Percentiles rank a stretch among this genome's conserved stretches.
Conservation (phyloP, 2,888 invertebrate species). For the Cephus pulcher region DNA sequence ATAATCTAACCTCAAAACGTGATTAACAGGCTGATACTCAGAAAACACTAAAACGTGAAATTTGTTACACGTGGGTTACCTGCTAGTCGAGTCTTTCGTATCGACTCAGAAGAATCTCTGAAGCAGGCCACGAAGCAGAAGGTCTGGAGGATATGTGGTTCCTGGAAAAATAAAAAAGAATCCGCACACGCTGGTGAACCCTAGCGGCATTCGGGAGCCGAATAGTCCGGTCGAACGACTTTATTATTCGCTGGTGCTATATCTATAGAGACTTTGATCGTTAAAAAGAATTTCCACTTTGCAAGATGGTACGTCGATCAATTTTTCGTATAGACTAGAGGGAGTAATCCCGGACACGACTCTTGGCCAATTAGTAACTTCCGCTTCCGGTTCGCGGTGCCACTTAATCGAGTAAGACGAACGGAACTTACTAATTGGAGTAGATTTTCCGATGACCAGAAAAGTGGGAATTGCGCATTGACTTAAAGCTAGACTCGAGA, state of each 20-base stretch:
- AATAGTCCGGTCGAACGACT: constrained; percentile 1
- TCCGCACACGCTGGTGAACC: background rate
- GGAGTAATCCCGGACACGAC: background rate
- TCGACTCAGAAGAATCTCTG: background rate
- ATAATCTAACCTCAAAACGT: background rate
- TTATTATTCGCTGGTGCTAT: background rate
- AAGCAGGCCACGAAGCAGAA: background rate
- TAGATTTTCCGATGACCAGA: constrained; percentile 4
- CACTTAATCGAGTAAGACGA: constrained; percentile 4
- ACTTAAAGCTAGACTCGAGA: background rate
- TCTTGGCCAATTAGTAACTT: constrained; percentile 4
- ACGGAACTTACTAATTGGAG: constrained; percentile 6
- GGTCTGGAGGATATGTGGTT: background rate
- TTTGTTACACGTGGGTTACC: background rate
- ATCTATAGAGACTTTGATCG: background rate
- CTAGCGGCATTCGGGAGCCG: constrained; percentile 5
- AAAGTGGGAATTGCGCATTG: background rate
- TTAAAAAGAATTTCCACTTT: background rate
- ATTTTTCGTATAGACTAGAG: background rate
- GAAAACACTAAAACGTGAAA: background rate
- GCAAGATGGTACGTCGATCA: background rate
- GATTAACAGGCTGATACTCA: background rate
- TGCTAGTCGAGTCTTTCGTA: background rate
- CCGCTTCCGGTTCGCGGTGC: constrained; percentile 2
- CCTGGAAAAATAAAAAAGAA: background rate